Conservation (phyloP, 2,797 vertebrate species). For the Scarus forsteni region DNA sequence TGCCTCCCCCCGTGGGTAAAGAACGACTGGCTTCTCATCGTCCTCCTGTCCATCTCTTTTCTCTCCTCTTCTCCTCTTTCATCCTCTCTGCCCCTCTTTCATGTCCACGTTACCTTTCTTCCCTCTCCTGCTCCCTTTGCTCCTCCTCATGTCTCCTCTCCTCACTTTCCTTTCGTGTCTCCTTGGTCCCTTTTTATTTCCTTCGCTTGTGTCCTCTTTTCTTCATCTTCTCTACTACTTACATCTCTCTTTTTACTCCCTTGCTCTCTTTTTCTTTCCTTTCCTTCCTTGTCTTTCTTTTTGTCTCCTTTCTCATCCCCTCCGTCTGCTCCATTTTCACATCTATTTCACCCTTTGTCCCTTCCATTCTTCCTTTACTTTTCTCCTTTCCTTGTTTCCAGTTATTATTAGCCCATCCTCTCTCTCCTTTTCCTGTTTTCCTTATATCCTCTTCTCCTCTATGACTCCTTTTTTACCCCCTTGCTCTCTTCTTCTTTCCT, state of each 20-base stretch:
- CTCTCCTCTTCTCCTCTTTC: conserved; percentile 19
- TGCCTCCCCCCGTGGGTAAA: conserved; percentile 59
- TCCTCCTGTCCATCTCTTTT: conserved; percentile 51
- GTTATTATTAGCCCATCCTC: too few species aligned
- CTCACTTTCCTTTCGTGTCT: not conserved
- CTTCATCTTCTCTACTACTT: not conserved
- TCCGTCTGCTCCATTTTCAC: not conserved
- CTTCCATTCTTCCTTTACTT: not conserved
- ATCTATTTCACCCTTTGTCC: not conserved
- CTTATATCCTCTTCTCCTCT: too few species aligned
- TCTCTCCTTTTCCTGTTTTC: too few species aligned
- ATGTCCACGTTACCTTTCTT: not conserved
- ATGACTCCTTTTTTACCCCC: too few species aligned
- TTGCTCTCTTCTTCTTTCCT: too few species aligned
- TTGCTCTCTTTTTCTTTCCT: not conserved
- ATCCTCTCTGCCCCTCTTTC: conserved; percentile 26
- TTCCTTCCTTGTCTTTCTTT: not conserved
- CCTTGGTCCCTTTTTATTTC: not conserved
- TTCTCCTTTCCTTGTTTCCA: not conserved
- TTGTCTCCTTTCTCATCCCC: not conserved
- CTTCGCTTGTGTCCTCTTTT: not conserved
- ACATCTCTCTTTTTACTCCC: not conserved
- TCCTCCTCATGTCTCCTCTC: not conserved
- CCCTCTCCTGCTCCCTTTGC: not conserved
- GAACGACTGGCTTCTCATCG: conserved; percentile 65